Percentiles rank a stretch among this genome's conserved stretches.
These are phyloP conservation scores for Aurelia sp. DNA, from an alignment of 30 jellyfish, hydroid and myxozoan genomes.

Conservation along the genomic window DNA sequence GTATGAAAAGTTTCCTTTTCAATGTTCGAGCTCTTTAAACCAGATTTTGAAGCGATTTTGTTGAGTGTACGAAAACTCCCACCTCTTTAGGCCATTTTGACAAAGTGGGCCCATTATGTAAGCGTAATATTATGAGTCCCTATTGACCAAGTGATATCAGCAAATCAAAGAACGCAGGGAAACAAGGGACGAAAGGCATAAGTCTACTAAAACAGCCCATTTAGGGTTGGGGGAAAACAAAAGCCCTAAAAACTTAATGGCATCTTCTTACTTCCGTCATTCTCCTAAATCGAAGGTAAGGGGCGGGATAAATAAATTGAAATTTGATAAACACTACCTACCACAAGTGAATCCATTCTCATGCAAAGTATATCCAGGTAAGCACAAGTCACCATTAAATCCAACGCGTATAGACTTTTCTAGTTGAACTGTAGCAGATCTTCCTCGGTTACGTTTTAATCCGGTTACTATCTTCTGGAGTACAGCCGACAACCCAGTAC, in stretches of 20 bases:
- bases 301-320: neutral
- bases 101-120: no score
- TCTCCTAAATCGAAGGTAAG: neutral
- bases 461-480: slow-evolving; percentile 15
- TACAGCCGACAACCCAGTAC: slow-evolving; percentile 46
- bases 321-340: slow-evolving; percentile 4
- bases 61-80: no score
- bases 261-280: neutral
- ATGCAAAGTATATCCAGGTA: slow-evolving; percentile 48
- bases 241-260: neutral
- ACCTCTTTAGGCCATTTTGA: no score
- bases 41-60: no score
- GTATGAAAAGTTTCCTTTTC: no score
- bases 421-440: slow-evolving; percentile 3
- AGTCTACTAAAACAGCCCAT: no score
- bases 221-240: no score
- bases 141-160: no score
- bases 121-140: no score
- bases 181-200: no score
- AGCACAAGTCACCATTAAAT: slow-evolving; percentile 65
- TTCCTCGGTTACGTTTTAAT: slow-evolving; percentile 4
- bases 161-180: no score
- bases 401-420: slow-evolving; percentile 41
- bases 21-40: no score
- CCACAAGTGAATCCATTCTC: slow-evolving; percentile 80